Conservation (phyloP, 2,888 invertebrate species). For the Stenichneumon culpator region DNA sequence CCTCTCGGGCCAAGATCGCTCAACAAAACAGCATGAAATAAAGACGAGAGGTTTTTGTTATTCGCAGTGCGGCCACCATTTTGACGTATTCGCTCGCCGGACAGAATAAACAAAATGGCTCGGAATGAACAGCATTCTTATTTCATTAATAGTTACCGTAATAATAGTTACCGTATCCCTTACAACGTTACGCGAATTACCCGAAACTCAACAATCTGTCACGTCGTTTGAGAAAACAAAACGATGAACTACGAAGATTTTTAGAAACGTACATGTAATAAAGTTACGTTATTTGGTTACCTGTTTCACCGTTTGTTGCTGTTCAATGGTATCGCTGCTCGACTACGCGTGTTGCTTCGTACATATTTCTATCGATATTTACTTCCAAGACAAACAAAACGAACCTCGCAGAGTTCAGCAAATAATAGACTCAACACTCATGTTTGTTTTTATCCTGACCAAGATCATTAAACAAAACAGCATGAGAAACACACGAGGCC, state of each 20-base stretch:
- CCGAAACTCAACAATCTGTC: neutral
- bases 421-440: neutral
- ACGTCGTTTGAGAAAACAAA: slow-evolving; percentile 87
- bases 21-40: slow-evolving; percentile 44
- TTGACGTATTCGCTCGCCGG: neutral
- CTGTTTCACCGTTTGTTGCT: neutral
- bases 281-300: slow-evolving; percentile 69
- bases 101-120: slow-evolving; percentile 19
- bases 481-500: neutral
- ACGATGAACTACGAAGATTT: slow-evolving; percentile 89
- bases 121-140: slow-evolving; percentile 31
- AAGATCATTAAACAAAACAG: slow-evolving; percentile 49
- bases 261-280: slow-evolving; percentile 87
- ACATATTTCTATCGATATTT: neutral
- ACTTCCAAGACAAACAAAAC: slow-evolving; percentile 4
- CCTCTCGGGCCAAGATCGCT: slow-evolving; percentile 44
- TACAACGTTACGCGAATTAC: neutral
- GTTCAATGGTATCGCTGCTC: too few species aligned
- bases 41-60: neutral
- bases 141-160: slow-evolving; percentile 23
- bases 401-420: neutral
- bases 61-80: neutral
- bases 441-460: slow-evolving; percentile 40
- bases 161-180: slow-evolving; percentile 28
- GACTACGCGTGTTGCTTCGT: neutral